These are phyloP conservation scores for Synergus itoensis DNA, from an alignment of 2,888 invertebrate species.

Conservation along the genomic window DNA sequence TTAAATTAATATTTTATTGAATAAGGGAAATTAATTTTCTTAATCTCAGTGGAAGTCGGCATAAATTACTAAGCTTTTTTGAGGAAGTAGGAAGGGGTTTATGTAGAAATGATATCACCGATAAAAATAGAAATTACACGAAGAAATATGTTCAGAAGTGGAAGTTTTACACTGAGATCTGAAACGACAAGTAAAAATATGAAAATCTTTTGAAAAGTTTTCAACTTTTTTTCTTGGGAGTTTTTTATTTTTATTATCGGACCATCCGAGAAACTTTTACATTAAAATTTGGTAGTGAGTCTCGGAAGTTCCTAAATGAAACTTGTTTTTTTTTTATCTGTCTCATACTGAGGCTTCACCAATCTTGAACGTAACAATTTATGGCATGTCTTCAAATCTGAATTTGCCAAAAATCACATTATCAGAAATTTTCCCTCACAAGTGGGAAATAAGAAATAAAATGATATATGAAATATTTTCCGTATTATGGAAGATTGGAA, in stretches of 20 bases:
- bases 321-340: neutral
- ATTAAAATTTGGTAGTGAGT: constrained; percentile 3
- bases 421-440: too few species aligned
- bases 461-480: neutral
- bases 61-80: neutral
- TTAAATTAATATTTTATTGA: neutral
- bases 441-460: neutral
- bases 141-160: neutral
- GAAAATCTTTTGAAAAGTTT: constrained; percentile 10
- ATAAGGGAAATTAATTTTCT: neutral
- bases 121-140: neutral
- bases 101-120: neutral
- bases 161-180: neutral
- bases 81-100: neutral
- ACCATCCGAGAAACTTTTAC: neutral
- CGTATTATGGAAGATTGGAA: neutral
- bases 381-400: neutral
- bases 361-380: neutral
- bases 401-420: too few species aligned
- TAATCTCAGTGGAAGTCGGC: neutral
- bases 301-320: constrained; percentile 2
- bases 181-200: neutral
- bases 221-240: neutral
- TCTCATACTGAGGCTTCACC: neutral
- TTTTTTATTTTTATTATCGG: neutral